Evolutionary conservation across 2,113 vertebrate genomes (phyloP).

Genomic region (Melospiza melodia): DNA sequence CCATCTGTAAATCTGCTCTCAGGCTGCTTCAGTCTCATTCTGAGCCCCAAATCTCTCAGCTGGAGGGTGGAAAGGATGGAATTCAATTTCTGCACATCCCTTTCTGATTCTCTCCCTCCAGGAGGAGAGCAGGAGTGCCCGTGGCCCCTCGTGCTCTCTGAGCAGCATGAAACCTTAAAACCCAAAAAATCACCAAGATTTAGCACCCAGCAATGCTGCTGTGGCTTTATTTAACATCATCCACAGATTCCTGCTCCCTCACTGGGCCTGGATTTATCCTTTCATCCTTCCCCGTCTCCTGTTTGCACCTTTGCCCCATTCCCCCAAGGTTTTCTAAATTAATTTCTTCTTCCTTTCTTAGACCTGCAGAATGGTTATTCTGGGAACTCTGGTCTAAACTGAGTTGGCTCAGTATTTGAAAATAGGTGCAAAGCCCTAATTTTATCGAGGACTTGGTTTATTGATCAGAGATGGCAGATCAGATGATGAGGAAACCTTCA

Average conservation of each 20-base stretch:
- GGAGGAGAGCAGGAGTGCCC: neutral
- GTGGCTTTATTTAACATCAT: neutral
- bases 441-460: neutral
- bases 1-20: neutral
- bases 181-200: rapidly evolving
- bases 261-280: neutral
- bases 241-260: neutral
- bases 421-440: neutral
- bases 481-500: neutral
- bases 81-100: neutral
- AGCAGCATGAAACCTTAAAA: neutral
- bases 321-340: neutral
- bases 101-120: neutral
- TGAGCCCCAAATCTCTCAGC: neutral
- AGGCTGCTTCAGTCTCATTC: neutral
- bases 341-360: neutral
- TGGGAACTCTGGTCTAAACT: neutral
- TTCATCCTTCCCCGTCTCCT: neutral
- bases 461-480: neutral
- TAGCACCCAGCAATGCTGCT: neutral
- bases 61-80: neutral
- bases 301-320: rapidly evolving
- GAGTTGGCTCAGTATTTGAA: neutral
- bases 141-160: rapidly evolving
- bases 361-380: neutral